phyloP scores from a whole-genome alignment of 2,113 vertebrate species.

The Pterocles orientalis region DNA sequence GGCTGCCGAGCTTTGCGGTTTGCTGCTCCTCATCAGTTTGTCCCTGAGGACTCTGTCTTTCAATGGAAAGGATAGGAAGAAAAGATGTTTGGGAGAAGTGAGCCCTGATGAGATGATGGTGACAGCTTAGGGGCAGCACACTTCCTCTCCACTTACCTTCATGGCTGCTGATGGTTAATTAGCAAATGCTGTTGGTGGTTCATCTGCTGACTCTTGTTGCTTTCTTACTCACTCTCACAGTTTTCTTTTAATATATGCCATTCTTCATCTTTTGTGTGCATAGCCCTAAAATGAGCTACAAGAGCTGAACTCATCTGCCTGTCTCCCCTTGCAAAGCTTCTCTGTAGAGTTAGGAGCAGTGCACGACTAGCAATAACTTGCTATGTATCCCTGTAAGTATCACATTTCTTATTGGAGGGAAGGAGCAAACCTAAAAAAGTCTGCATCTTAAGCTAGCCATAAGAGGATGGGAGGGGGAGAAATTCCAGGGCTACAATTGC shows the following conservation, averaged over 20 bases:
- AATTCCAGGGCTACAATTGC: background rate
- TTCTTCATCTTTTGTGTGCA: background rate
- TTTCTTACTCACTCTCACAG: background rate
- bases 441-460: background rate
- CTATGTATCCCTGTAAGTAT: fast-evolving
- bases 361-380: fast-evolving
- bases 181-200: background rate
- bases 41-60: background rate
- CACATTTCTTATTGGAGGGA: background rate
- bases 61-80: background rate
- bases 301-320: background rate
- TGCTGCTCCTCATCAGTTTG: background rate
- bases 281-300: background rate
- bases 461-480: background rate
- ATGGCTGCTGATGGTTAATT: background rate
- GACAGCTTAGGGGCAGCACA: fast-evolving
- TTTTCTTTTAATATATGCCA: background rate
- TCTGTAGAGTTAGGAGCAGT: background rate
- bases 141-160: background rate
- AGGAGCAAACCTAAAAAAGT: background rate
- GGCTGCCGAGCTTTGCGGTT: background rate
- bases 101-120: background rate
- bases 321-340: background rate
- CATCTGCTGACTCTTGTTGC: background rate
- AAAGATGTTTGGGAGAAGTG: background rate